Base-by-base conservation (phyloP, 2,888 invertebrate species). In the Merodon equestris region DNA sequence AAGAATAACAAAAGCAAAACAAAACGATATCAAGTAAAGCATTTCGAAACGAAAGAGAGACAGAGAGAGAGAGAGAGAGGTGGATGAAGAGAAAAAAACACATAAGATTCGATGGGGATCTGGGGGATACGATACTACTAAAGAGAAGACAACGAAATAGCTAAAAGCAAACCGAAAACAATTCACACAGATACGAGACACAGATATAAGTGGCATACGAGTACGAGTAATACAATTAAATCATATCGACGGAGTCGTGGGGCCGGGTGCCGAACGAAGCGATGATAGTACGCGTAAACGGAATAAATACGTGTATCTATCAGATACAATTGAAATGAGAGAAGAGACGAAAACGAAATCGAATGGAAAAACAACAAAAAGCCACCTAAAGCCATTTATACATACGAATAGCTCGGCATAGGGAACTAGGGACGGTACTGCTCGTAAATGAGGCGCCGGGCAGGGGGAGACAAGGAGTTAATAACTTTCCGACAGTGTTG, bases 1-100 rank as follows among this genome's bases (percentile, higher is more conserved):
- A 74, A 79, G 74, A 70, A 79, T 68, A 79, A 64, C 58, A 79
- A 79, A 79, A 74, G 17, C 68, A 79, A 79, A 79, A 68, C 73
- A 74, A 79, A 79, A 64, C 18, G 57, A 72, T 64, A 64, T 45
- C 40, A 68, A 77, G 61, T 67, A 54, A 50, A 63, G 42, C 5
- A 18, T 12, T 14, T 48, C 17, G 15, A 47, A 38, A 48, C 15
- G 13, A 4, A 68, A 58, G 40, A 27, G 13, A 27, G 14, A 19
- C 14, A 57, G 13, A 42, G 40, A 48, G 14, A 66, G 54, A 42
- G 38, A 10, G 2, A 12, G 17, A 9, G 17, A 56, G 2, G 27
- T 27, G 27, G 27, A 27, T 47, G 63, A 68, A 75, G 74, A 75
- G 74, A 68, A 51, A 45, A 47, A 58, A 38, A 42, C 42, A 44